A percentile compares a stretch with the other conserved stretches of the same genome.
phyloP scores from a whole-genome alignment of 2,888 invertebrate genomes.

The Conomelus anceps region DNA sequence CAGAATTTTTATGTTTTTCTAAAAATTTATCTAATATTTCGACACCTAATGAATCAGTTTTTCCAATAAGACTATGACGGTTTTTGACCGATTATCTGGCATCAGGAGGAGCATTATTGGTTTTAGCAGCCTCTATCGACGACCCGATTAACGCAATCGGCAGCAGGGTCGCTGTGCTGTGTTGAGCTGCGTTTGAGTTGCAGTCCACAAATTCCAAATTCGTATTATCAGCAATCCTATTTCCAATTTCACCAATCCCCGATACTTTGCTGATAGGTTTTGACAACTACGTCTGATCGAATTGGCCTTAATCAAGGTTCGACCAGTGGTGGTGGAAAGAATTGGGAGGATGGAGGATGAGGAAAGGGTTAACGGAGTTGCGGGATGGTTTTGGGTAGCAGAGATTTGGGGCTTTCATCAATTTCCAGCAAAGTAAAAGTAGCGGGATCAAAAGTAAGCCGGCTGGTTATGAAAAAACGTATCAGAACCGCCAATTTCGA shows the following conservation, averaged over 20 bases:
- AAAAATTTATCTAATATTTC: neutral
- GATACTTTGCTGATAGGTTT: neutral
- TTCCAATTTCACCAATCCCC: neutral
- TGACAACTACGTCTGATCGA: neutral
- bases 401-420: neutral
- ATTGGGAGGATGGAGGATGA: too few species aligned
- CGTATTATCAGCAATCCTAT: neutral
- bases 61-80: neutral
- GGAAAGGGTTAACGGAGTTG: too few species aligned
- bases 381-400: neutral
- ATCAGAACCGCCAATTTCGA: neutral
- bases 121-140: neutral
- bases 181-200: neutral
- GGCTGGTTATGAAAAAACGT: neutral
- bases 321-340: neutral
- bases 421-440: neutral
- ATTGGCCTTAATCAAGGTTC: neutral
- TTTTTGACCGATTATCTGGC: neutral
- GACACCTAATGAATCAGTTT: too few species aligned
- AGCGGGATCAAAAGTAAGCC: neutral
- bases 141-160: neutral
- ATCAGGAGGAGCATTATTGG: neutral
- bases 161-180: too few species aligned
- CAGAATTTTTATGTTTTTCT: too few species aligned
- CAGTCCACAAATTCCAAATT: neutral